Conservation (phyloP, 2,888 invertebrate genomes). For the Gerris lacustris region DNA sequence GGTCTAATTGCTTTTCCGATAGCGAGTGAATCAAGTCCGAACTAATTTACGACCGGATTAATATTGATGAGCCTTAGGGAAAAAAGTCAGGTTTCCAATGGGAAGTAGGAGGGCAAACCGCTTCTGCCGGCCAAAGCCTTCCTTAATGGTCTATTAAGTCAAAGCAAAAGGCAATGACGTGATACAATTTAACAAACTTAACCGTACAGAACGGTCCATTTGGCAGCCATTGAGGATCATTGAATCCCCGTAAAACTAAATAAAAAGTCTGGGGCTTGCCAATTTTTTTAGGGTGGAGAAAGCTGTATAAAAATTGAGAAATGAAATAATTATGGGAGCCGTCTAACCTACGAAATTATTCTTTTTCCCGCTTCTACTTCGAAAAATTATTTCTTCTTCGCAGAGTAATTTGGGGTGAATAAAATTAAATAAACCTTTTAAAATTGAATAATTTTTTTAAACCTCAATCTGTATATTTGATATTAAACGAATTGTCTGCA, state of each 20-base stretch:
- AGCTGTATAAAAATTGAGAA: too few relatives aligned
- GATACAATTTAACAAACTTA: not conserved
- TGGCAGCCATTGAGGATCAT: not conserved
- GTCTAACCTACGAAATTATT: too few relatives aligned
- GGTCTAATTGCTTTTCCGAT: not conserved
- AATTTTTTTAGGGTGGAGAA: not conserved
- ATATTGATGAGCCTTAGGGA: constrained; percentile 1
- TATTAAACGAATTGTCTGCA: too few relatives aligned
- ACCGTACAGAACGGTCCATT: not conserved
- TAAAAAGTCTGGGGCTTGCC: not conserved
- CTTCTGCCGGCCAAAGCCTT: not conserved
- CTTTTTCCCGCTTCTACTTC: too few relatives aligned
- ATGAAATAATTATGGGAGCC: too few relatives aligned
- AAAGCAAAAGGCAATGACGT: constrained; percentile 2
- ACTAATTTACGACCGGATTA: constrained; percentile 1
- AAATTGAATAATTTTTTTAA: too few relatives aligned
- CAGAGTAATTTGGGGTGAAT: too few relatives aligned
- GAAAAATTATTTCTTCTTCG: too few relatives aligned
- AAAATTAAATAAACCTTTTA: too few relatives aligned
- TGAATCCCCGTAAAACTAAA: not conserved
- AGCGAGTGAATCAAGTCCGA: not conserved
- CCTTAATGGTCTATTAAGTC: constrained; percentile 5
- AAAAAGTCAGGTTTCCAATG: constrained; percentile 1
- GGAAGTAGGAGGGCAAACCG: not conserved
- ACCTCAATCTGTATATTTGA: too few relatives aligned